Base-by-base conservation (phyloP, 2,888 invertebrate species). In the Polydrusus tereticollis region DNA sequence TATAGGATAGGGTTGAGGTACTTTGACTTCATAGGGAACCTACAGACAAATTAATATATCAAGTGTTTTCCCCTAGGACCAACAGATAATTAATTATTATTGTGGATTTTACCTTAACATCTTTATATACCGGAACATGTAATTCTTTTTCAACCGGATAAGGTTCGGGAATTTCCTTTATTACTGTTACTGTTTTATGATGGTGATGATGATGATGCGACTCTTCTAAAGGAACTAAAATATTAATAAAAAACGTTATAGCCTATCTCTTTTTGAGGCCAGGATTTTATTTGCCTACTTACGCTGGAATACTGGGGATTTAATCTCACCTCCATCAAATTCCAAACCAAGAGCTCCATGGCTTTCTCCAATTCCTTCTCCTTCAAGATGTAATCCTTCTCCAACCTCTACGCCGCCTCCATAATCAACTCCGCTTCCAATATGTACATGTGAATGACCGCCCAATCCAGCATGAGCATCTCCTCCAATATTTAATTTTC, bases 61-160 rank as follows among this genome's bases (percentile, higher is more conserved):
- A n/a, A 16, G 3, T 18, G 16, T 4, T 43, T 16, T n/a, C n/a
- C n/a, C n/a, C n/a, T n/a, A n/a, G n/a, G n/a, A n/a, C 0, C 7
- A 16, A 43, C 43, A 4, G 18, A n/a, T n/a, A 36, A 36, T 10
- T 10, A 7, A 36, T 10, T 36, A 36, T 12, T 5, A 2, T 10
- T 10, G 10, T 38, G n/a, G n/a, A 38, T 38, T 41, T 43, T 60
- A 68, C 68, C 47, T 69, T 87, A 72, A 92, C 90, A 65, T 89
- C 88, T 6, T 91, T 88, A 82, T 90, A 90, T 14, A 91, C 89
- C 70, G 91, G 91, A 66, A 93, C 88, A 8, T 45, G 23, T 14
- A 72, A 29, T 86, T 7, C 88, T 87, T 79, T 92, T 90, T 2
- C 93, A 76, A 93, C 93, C 80, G 92, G 92, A 81, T 90, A 89